A percentile compares a stretch with the other conserved stretches of the same genome.
These are phyloP conservation scores for Pseudocheirus occidentalis DNA, from an alignment of 2,797 vertebrate genomes.

Conservation along the genomic window DNA sequence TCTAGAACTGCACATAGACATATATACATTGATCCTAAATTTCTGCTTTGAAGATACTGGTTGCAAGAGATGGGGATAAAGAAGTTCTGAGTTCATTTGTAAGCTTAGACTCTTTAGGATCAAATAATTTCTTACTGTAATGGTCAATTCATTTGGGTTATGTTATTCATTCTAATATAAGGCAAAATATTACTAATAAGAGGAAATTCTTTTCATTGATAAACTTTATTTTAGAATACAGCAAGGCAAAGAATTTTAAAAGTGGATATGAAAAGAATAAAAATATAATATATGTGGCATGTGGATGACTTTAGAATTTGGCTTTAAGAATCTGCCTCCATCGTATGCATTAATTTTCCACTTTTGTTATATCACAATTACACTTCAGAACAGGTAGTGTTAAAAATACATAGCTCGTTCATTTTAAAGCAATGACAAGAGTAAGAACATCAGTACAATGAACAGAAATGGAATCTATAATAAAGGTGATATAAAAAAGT, in stretches of 20 bases:
- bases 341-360: constrained; percentile 81
- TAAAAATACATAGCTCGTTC: constrained; percentile 85
- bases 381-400: constrained; percentile 83
- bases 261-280: background rate
- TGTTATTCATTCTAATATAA: constrained; percentile 31
- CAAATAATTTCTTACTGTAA: constrained; percentile 49
- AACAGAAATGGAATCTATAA: background rate
- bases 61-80: constrained; percentile 37
- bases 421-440: constrained; percentile 84
- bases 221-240: background rate
- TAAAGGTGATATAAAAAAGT: background rate
- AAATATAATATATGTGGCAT: background rate
- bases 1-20: background rate
- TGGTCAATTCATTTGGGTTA: constrained; percentile 29
- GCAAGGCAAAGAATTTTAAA: background rate
- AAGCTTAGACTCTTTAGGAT: constrained; percentile 41
- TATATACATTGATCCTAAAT: background rate
- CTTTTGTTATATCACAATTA: constrained; percentile 84
- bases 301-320: background rate
- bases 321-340: constrained; percentile 12
- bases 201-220: background rate
- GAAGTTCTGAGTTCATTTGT: constrained; percentile 50
- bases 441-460: constrained; percentile 67
- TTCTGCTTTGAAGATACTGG: constrained; percentile 11
- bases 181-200: background rate